Evolutionary conservation across 2,113 vertebrate genomes (phyloP).

Genomic region (Neomonachus schauinslandi): DNA sequence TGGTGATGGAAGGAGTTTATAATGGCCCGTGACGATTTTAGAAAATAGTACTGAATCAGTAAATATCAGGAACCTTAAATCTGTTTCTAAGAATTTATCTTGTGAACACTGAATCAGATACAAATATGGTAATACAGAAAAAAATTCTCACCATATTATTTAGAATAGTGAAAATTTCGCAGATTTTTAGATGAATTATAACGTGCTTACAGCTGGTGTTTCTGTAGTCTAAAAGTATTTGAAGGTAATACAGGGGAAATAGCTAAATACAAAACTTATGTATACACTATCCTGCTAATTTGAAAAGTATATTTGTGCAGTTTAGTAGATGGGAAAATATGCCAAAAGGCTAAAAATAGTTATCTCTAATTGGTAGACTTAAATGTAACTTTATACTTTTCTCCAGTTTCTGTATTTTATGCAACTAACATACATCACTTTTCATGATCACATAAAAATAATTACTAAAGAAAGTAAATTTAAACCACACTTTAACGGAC

Average conservation of each 20-base stretch:
- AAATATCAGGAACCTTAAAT: neutral
- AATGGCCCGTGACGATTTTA: neutral
- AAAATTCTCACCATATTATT: neutral
- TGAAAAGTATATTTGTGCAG: neutral
- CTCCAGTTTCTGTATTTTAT: neutral
- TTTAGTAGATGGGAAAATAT: neutral
- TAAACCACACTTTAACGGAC: neutral
- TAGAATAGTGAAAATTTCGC: neutral
- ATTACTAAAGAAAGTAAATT: neutral
- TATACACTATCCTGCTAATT: neutral
- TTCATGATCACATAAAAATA: neutral
- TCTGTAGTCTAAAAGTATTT: neutral
- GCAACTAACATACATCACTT: neutral
- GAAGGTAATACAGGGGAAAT: neutral
- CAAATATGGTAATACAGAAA: neutral
- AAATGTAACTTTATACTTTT: neutral
- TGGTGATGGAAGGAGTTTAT: neutral
- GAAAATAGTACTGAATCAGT: neutral
- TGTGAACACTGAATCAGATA: neutral
- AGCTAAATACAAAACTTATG: neutral
- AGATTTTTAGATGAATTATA: neutral
- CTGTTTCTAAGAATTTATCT: neutral
- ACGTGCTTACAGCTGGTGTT: neutral
- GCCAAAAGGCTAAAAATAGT: neutral
- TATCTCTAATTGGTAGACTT: neutral